A percentile compares a stretch with the other conserved stretches of the same genome.
Evolutionary conservation across 2,888 invertebrate genomes (phyloP).

Genomic region (Agriopis marginaria): DNA sequence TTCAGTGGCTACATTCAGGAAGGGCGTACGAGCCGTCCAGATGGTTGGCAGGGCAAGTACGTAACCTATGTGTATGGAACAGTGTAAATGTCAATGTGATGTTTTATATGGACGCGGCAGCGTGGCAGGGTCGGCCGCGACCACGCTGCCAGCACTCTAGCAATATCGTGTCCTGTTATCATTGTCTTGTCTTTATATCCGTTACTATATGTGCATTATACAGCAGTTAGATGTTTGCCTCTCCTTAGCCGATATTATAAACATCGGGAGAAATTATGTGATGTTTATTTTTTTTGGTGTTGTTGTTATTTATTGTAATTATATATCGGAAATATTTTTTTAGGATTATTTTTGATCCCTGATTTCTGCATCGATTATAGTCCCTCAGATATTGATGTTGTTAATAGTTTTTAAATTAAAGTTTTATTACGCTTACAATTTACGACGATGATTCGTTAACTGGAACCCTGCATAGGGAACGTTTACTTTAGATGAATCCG

Average conservation of each 20-base stretch:
- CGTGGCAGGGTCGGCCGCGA: conserved; percentile 55
- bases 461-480: conserved; percentile 75
- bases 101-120: conserved; percentile 62
- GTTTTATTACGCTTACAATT: conserved; percentile 70
- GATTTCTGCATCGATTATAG: conserved; percentile 82
- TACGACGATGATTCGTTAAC: conserved; percentile 58
- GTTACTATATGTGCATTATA: conserved; percentile 83
- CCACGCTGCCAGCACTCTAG: conserved; percentile 67
- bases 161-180: conserved; percentile 80
- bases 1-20: conserved; percentile 99
- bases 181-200: conserved; percentile 80
- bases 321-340: conserved; percentile 68
- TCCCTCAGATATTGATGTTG: conserved; percentile 83
- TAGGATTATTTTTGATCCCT: conserved; percentile 79
- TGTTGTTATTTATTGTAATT: conserved; percentile 72
- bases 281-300: conserved; percentile 83
- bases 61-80: conserved; percentile 86
- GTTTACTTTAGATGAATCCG: conserved; percentile 78
- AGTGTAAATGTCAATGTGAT: conserved; percentile 82
- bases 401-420: conserved; percentile 72
- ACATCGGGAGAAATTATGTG: conserved; percentile 76
- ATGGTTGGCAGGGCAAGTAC: conserved; percentile 99
- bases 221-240: conserved; percentile 84
- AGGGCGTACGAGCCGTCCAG: conserved; percentile 99
- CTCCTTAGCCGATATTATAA: conserved; percentile 79